Percentiles rank a stretch among this genome's conserved stretches.
Evolutionary conservation across 2,113 vertebrate species (phyloP).

Genomic region (Callipepla squamata): DNA sequence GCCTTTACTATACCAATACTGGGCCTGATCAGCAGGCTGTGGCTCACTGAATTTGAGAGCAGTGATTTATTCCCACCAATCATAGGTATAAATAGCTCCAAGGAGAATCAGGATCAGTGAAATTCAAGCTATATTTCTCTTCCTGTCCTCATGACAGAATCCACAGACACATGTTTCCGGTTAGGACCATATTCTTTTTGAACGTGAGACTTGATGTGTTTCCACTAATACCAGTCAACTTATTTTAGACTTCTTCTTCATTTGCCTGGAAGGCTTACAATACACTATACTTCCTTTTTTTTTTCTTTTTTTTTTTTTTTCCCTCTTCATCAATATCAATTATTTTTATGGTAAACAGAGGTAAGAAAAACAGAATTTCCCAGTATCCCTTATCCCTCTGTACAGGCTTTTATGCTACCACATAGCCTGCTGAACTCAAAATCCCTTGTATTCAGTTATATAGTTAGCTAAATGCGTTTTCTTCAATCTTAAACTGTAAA

Average conservation of each 20-base stretch:
- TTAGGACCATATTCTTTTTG: neutral
- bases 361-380: constrained; percentile 16
- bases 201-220: neutral
- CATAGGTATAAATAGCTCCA: neutral
- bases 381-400: constrained; percentile 8
- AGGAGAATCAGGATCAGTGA: neutral
- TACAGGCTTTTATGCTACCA: constrained; percentile 19
- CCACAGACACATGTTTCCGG: neutral
- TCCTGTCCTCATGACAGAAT: neutral
- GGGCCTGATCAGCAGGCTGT: neutral
- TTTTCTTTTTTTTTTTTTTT: neutral
- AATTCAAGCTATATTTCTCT: neutral
- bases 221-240: constrained; percentile 10
- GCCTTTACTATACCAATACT: neutral
- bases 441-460: constrained; percentile 6
- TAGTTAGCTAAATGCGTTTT: neutral
- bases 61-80: neutral
- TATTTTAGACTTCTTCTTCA: constrained; percentile 10
- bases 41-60: neutral
- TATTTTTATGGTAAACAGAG: constrained; percentile 9
- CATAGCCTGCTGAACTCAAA: constrained; percentile 22
- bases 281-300: neutral
- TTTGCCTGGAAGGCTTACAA: constrained; percentile 43
- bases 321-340: constrained; percentile 5
- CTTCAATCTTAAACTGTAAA: constrained; percentile 47